These are phyloP conservation scores for Spisula solida DNA, from an alignment of 2,888 invertebrate species.

Conservation along the genomic window DNA sequence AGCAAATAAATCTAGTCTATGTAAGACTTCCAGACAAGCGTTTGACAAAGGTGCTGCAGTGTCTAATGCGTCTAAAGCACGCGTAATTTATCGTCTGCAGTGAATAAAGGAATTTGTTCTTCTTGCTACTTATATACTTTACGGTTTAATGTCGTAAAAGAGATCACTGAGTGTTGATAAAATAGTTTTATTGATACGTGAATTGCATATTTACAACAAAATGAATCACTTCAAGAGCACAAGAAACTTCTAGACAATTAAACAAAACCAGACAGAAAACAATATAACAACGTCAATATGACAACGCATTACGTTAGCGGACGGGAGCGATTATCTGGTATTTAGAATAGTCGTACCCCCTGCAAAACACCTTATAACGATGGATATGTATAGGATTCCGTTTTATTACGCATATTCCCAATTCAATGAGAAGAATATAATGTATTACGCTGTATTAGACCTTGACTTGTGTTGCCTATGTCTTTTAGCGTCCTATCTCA, in stretches of 20 bases:
- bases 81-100: too few species aligned
- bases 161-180: too few species aligned
- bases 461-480: background rate
- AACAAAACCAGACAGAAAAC: background rate
- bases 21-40: too few species aligned
- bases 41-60: too few species aligned
- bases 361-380: background rate
- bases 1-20: too few species aligned
- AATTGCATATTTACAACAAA: background rate
- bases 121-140: too few species aligned
- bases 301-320: background rate
- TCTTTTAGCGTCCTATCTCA: background rate
- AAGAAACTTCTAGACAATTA: background rate
- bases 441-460: background rate
- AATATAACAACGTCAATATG: background rate
- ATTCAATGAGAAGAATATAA: background rate
- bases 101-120: too few species aligned
- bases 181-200: background rate
- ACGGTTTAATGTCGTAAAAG: too few species aligned
- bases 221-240: background rate
- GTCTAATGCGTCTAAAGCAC: too few species aligned
- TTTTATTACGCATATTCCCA: background rate
- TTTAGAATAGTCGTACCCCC: background rate
- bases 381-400: background rate
- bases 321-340: background rate